Evolutionary conservation across 2,888 invertebrate species (phyloP).

Genomic region (Kryphioiulus occultus): DNA sequence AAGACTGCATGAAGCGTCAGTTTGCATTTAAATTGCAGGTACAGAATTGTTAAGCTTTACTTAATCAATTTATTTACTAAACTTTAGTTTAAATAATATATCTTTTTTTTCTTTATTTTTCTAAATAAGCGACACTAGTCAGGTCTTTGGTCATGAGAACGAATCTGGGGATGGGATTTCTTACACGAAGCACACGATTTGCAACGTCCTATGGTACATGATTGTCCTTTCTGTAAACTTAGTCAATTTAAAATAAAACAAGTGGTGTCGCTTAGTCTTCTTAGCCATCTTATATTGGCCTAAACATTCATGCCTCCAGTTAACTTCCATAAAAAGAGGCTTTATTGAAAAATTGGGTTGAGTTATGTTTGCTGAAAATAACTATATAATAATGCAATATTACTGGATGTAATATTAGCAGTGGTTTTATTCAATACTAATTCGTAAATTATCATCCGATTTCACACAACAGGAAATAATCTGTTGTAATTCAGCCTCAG

Average conservation of each 20-base stretch:
- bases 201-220: not conserved
- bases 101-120: not conserved
- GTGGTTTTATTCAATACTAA: too few relatives aligned
- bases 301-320: too few relatives aligned
- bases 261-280: not conserved
- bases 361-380: too few relatives aligned
- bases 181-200: not conserved
- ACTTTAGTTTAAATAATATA: not conserved
- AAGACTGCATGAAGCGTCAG: not conserved
- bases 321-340: too few relatives aligned
- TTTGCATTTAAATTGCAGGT: not conserved
- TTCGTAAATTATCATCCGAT: not conserved
- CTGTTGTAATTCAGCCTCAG: not conserved
- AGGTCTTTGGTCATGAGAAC: not conserved
- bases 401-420: too few relatives aligned
- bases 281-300: too few relatives aligned
- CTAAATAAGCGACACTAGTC: not conserved
- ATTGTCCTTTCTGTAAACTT: not conserved
- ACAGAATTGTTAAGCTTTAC: not conserved
- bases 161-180: not conserved
- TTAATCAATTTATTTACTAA: too few relatives aligned
- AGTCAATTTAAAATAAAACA: not conserved
- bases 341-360: too few relatives aligned
- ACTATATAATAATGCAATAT: too few relatives aligned
- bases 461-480: not conserved